Percentiles rank a stretch among this genome's conserved stretches.
These are phyloP conservation scores for Apis laboriosa DNA, from an alignment of 1,140 invertebrate species.

Conservation along the genomic window DNA sequence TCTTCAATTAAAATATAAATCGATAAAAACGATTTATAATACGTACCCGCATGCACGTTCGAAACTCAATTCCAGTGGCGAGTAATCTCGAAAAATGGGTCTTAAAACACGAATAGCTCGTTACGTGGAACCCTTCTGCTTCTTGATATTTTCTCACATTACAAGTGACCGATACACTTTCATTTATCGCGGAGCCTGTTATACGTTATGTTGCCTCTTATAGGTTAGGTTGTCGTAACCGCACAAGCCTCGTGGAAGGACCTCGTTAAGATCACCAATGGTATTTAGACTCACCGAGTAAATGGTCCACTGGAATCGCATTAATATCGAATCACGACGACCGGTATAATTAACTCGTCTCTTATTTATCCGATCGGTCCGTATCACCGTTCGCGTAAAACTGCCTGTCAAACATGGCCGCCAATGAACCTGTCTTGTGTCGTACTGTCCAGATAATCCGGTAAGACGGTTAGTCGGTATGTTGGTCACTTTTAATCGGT, in stretches of 20 bases:
- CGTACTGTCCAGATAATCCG: constrained; percentile 20
- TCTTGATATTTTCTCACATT: constrained; percentile 24
- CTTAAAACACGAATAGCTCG: constrained; percentile 15
- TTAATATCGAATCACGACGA: background rate
- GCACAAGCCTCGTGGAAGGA: background rate
- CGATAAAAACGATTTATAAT: too few species aligned
- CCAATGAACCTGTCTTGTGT: constrained; percentile 30
- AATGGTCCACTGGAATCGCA: background rate
- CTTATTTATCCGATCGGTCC: background rate
- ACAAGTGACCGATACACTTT: constrained; percentile 24
- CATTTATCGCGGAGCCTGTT: background rate
- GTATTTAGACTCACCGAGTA: background rate
- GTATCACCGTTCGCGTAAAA: constrained; percentile 13
- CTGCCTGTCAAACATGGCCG: constrained; percentile 7
- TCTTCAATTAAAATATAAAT: too few species aligned
- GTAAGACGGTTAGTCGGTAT: constrained; percentile 41
- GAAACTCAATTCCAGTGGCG: background rate
- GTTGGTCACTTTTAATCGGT: constrained; percentile 38
- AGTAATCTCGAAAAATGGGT: background rate
- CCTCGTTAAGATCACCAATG: background rate
- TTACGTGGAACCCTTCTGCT: constrained; percentile 6
- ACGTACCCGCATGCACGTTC: background rate
- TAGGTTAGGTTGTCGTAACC: background rate
- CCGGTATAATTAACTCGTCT: constrained; percentile 30
- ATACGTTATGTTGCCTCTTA: background rate